phyloP scores from a whole-genome alignment of 1,140 invertebrate species.

The Drosophila kanapiae region DNA sequence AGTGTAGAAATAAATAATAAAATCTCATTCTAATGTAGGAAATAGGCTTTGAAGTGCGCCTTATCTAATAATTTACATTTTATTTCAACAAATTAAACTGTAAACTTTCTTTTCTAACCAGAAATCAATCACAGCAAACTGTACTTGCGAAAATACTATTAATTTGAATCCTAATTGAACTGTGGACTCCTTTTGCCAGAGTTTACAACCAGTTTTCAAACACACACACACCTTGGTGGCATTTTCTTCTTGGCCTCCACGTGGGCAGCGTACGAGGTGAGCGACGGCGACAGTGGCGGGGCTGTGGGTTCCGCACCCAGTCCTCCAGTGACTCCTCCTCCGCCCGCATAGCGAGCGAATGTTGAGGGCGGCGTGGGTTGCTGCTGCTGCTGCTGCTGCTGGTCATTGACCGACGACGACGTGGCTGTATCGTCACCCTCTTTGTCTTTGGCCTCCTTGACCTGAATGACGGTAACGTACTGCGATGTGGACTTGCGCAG shows the following conservation, averaged over 20 bases:
- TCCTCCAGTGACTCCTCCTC: conserved; percentile 8
- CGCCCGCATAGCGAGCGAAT: conserved; percentile 59
- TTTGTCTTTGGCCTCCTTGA: conserved; percentile 87
- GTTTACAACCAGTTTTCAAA: neutral
- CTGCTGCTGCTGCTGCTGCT: conserved; percentile 19
- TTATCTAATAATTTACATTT: no score
- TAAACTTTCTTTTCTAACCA: no score
- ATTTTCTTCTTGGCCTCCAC: conserved; percentile 87
- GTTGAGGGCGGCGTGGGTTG: conserved; percentile 59
- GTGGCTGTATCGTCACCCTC: conserved; percentile 50
- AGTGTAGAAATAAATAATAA: no score
- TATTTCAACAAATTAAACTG: no score
- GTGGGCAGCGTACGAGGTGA: conserved; percentile 85
- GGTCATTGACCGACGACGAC: conserved; percentile 33
- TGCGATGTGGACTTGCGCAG: conserved; percentile 88
- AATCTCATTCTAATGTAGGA: no score
- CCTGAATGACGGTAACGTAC: conserved; percentile 95
- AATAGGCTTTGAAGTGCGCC: no score
- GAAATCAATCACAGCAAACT: neutral
- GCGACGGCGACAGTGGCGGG: conserved; percentile 79
- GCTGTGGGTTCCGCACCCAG: conserved; percentile 62
- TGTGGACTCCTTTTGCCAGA: neutral
- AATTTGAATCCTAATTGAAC: neutral
- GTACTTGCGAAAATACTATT: neutral
- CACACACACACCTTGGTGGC: conserved; percentile 86